phyloP scores from a whole-genome alignment of 2,797 vertebrate genomes.

The Enteromius argenteus region DNA sequence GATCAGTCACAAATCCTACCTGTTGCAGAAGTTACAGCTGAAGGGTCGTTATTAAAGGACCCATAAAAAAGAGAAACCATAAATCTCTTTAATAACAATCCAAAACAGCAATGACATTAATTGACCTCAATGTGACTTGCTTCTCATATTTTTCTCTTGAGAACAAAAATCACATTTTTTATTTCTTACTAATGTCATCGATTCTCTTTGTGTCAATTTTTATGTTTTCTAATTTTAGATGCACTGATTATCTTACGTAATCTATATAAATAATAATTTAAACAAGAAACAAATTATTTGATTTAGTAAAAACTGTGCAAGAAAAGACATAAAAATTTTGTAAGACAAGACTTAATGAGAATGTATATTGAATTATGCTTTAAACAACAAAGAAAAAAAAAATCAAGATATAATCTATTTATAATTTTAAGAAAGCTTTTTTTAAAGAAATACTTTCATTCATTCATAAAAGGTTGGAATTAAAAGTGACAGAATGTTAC shows the following conservation, averaged over 20 bases:
- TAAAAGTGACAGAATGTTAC: neutral
- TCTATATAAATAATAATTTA: neutral
- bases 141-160: neutral
- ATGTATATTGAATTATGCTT: neutral
- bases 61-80: neutral
- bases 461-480: neutral
- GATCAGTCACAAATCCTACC: conserved; percentile 3
- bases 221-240: neutral
- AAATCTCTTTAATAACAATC: neutral
- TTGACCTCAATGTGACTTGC: neutral
- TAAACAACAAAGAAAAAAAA: neutral
- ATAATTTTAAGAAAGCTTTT: neutral
- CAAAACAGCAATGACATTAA: neutral
- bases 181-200: neutral
- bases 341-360: neutral
- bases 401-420: neutral
- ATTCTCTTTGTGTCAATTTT: neutral
- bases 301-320: neutral
- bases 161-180: neutral
- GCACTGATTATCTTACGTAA: neutral
- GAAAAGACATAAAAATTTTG: neutral
- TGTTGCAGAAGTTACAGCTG: neutral
- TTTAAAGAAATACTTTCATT: neutral
- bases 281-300: too few species aligned
- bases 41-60: conserved; percentile 1